Conservation (phyloP, 1,140 invertebrate species). For the Lepidurus apus region DNA sequence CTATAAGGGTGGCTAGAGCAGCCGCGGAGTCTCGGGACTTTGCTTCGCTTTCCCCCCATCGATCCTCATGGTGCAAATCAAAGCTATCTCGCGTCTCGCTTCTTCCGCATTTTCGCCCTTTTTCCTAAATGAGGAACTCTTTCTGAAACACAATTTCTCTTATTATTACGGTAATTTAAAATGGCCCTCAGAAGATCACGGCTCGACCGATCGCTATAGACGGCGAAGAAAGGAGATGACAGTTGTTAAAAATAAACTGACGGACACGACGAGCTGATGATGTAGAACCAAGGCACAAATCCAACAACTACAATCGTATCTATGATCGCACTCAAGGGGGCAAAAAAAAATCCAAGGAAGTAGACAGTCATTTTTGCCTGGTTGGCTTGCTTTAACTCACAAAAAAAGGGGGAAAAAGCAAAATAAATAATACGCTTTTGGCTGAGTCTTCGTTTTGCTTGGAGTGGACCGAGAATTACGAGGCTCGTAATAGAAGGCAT, state of each 20-base stretch:
- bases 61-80: slow-evolving; percentile 3
- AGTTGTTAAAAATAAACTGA: slow-evolving; percentile 15
- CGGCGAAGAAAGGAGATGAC: background rate
- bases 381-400: background rate
- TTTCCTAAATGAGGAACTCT: background rate
- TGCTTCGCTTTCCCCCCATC: background rate
- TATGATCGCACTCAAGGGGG: background rate
- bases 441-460: background rate
- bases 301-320: slow-evolving; percentile 19
- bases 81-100: background rate
- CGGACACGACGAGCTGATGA: background rate
- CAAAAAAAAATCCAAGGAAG: background rate
- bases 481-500: background rate
- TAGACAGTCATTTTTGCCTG: background rate
- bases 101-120: background rate
- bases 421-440: slow-evolving; percentile 15
- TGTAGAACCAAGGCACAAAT: background rate
- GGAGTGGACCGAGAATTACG: background rate
- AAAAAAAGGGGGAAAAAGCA: background rate
- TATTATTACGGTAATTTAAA: background rate
- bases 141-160: background rate
- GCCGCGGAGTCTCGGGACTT: slow-evolving; percentile 13
- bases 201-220: background rate
- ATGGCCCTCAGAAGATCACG: background rate
- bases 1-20: slow-evolving; percentile 14